Evolutionary conservation across 2,113 vertebrate species (phyloP).

Genomic region (Felis chaus): DNA sequence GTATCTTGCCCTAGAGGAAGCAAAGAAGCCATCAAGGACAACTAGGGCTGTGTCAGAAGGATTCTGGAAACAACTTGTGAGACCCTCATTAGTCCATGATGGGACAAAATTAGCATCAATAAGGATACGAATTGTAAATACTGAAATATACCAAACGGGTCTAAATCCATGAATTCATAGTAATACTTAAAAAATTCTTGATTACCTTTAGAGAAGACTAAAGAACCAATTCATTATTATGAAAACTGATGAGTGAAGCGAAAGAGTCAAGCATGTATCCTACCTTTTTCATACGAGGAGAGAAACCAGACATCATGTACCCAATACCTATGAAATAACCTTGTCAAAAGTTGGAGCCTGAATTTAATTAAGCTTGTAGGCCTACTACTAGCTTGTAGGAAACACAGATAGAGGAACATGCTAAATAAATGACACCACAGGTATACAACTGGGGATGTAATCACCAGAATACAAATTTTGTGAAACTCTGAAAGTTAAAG

Average conservation of each 20-base stretch:
- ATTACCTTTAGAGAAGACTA: not conserved
- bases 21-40: not conserved
- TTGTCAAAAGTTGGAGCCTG: not conserved
- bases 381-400: not conserved
- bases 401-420: not conserved
- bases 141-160: not conserved
- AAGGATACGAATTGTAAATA: not conserved
- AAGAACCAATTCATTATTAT: not conserved
- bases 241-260: not conserved
- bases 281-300: not conserved
- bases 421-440: not conserved
- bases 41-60: not conserved
- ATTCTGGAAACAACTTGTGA: not conserved
- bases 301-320: not conserved
- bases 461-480: not conserved
- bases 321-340: not conserved
- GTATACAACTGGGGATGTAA: too few species aligned
- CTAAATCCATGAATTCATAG: not conserved
- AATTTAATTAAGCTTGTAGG: not conserved
- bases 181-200: not conserved
- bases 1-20: not conserved
- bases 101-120: not conserved
- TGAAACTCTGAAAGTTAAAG: not conserved
- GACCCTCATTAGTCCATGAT: not conserved
- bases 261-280: not conserved